Conservation (phyloP, 1,140 invertebrate genomes). For the Aphidius gifuensis region DNA sequence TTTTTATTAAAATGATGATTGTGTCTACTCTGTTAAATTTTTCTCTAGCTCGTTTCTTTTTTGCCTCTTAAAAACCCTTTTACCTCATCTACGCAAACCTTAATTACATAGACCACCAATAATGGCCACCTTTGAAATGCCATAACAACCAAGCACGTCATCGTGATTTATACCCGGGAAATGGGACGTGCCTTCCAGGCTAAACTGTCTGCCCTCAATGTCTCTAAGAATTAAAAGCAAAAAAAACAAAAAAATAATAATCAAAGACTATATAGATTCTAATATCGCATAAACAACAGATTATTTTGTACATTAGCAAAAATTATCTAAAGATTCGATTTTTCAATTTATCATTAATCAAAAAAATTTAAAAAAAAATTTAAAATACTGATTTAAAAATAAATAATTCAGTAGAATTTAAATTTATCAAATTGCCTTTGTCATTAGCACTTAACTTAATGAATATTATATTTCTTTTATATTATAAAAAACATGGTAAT, state of each 20-base stretch:
- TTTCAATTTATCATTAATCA: too few species aligned
- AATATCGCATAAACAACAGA: not conserved
- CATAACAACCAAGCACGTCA: constrained; percentile 47
- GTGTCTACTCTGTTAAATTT: constrained; percentile 28
- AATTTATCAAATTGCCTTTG: too few species aligned
- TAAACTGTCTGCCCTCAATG: constrained; percentile 33
- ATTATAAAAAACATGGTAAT: too few species aligned
- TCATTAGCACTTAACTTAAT: too few species aligned
- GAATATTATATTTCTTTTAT: too few species aligned
- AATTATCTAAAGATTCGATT: too few species aligned
- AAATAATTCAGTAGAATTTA: too few species aligned
- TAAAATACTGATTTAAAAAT: too few species aligned
- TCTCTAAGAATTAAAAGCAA: not conserved
- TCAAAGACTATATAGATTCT: constrained; percentile 17
- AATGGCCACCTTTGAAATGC: constrained; percentile 48
- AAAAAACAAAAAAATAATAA: constrained; percentile 28
- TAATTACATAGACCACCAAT: constrained; percentile 51
- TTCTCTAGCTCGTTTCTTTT: not conserved
- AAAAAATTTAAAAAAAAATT: too few species aligned
- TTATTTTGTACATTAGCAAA: not conserved
- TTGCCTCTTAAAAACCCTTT: not conserved
- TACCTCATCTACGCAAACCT: constrained; percentile 25
- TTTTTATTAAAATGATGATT: constrained; percentile 47
- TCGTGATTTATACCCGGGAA: constrained; percentile 55
- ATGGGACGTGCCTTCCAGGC: constrained; percentile 50